phyloP scores from a whole-genome alignment of 2,797 vertebrate genomes.

The Xiphophorus birchmanni region DNA sequence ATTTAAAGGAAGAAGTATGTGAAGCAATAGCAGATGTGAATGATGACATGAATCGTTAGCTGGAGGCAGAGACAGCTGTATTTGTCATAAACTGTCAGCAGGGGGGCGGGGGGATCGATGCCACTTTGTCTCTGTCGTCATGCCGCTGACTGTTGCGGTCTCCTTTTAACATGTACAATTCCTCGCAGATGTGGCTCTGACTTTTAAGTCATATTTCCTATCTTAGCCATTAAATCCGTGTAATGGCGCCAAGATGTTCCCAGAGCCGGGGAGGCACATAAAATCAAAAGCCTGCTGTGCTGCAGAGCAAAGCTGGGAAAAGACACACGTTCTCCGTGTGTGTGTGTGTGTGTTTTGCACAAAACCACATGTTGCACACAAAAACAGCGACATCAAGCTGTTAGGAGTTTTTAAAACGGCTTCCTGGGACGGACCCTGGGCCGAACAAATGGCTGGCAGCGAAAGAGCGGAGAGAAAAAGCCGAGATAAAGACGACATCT shows the following conservation, averaged over 20 bases:
- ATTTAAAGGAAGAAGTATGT: slow-evolving; percentile 11
- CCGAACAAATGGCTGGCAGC: slow-evolving; percentile 33
- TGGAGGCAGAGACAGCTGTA: slow-evolving; percentile 42
- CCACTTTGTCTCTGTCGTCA: slow-evolving; percentile 71
- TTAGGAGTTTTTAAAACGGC: slow-evolving; percentile 23
- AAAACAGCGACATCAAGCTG: slow-evolving; percentile 34
- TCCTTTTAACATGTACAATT: slow-evolving; percentile 74
- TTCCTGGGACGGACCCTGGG: slow-evolving; percentile 51
- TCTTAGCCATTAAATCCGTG: slow-evolving; percentile 74
- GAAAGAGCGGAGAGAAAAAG: slow-evolving; percentile 17
- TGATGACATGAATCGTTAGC: slow-evolving; percentile 24
- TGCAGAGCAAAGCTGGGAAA: slow-evolving; percentile 28
- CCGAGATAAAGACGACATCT: slow-evolving; percentile 38
- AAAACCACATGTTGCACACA: slow-evolving; percentile 47
- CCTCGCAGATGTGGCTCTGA: slow-evolving; percentile 77
- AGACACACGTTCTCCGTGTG: slow-evolving; percentile 20
- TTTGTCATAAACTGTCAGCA: slow-evolving; percentile 44
- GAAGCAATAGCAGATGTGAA: slow-evolving; percentile 34
- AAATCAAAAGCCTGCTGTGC: slow-evolving; percentile 48
- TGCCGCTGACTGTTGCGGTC: slow-evolving; percentile 75
- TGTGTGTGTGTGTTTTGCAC: slow-evolving; percentile 25
- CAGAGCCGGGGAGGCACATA: slow-evolving; percentile 55
- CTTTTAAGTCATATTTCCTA: slow-evolving; percentile 80
- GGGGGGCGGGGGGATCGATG: slow-evolving; percentile 39
- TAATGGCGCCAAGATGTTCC: slow-evolving; percentile 79